Evolutionary conservation across 1,140 invertebrate species (phyloP), one percentile per base, ranked within the genome.

Genomic region (Oedothorax gibbosus): DNA sequence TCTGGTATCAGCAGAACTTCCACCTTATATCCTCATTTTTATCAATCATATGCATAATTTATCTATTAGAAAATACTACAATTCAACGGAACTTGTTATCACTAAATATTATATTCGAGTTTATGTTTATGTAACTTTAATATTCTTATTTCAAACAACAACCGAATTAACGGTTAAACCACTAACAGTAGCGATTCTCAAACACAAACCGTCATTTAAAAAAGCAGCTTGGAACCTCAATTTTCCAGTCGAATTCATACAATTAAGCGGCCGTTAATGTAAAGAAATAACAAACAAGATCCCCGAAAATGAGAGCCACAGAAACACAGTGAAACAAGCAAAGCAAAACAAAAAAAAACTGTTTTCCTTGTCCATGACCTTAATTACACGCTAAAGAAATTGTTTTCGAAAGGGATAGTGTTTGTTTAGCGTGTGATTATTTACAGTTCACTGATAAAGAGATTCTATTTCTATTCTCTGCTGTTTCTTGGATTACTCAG

Each of bases 371-470:
- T 53, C 78, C 66, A 14, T 81, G 78, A 81, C 78, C 78, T 66
- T 81, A 81, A 81, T 81, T 81, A 81, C 78, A 65, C 15, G 64
- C 35, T n/a, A 20, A 20, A 81, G 68, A 68, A 71, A 81, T 81
- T 81, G 78, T 81, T 81, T 81, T 81, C 78, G 50, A 81, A 81
- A 81, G 69, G 71, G 71, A 81, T 65, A 50, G 53, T 81, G 78
- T 81, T 81, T 81, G 78, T 81, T 81, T 81, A 81, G 78, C 56
- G 64, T 81, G 78, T 81, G 64, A 81, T 81, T 81, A 81, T 81
- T 81, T 81, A 81, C 78, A 81, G 78, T 50, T 53, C 66, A 66
- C 20, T 71, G 78, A 81, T 12, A 65, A 81, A 50, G 53, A 14
- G 51, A 12, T 75, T 75, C 57, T 60, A 35, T 18, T 14, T 57